Conservation (phyloP, 1,140 invertebrate species). For the silkworm (Bombyx mori) region ASM3026992v2 NC_085121.1:11544501-11545000, state of each 20-base stretch:
- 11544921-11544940: too few species aligned
- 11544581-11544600: constrained; percentile 53
- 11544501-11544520: constrained; percentile 36
- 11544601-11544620: constrained; percentile 48
- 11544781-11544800: constrained; percentile 79
- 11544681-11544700: constrained; percentile 61
- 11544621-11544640: constrained; percentile 21
- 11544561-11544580: constrained; percentile 45
- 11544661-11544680: background rate
- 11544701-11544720: constrained; percentile 72
- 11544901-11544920: too few species aligned
- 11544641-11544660: background rate
- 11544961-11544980: too few species aligned
- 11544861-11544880: constrained; percentile 75
- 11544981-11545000: constrained; percentile 73
- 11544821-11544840: constrained; percentile 74
- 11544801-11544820: constrained; percentile 78
- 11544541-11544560: constrained; percentile 53
- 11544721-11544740: constrained; percentile 75
- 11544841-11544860: constrained; percentile 74
- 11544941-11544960: too few species aligned
- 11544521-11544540: constrained; percentile 52
- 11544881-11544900: background rate
- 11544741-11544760: constrained; percentile 78
- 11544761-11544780: constrained; percentile 78